These are phyloP conservation scores for Leptinotarsa peninsularis DNA, from an alignment of 2,888 invertebrate species.

Conservation along the genomic window DNA sequence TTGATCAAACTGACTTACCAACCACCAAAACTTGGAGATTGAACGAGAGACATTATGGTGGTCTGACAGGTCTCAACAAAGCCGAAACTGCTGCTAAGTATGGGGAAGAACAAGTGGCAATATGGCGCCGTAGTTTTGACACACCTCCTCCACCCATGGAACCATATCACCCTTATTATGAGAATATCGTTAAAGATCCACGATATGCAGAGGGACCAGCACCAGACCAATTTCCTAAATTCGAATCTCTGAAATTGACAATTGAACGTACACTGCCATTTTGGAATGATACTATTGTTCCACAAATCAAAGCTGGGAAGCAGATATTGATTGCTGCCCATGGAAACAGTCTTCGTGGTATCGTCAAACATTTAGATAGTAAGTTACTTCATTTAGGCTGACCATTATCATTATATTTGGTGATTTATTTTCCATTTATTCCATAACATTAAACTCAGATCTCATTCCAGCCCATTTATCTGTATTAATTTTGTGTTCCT, in stretches of 20 bases:
- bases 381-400: constrained; percentile 33
- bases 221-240: constrained; percentile 83
- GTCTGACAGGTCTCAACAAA: constrained; percentile 76
- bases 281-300: constrained; percentile 89
- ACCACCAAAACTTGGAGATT: constrained; percentile 73
- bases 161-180: constrained; percentile 80
- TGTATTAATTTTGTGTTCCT: no score
- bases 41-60: constrained; percentile 76
- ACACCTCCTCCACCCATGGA: constrained; percentile 89
- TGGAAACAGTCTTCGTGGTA: constrained; percentile 88
- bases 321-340: constrained; percentile 87
- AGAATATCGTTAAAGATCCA: constrained; percentile 82
- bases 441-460: no score
- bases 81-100: constrained; percentile 76
- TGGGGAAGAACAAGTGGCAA: constrained; percentile 80
- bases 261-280: constrained; percentile 88
- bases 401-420: no score
- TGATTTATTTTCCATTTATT: no score
- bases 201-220: constrained; percentile 79
- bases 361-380: constrained; percentile 79
- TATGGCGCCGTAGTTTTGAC: constrained; percentile 90
- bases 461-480: no score
- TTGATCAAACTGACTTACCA: constrained; percentile 70
- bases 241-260: constrained; percentile 86
- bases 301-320: constrained; percentile 86